phyloP scores from a whole-genome alignment of 2,888 invertebrate species.

The Nephrotoma flavescens region DNA sequence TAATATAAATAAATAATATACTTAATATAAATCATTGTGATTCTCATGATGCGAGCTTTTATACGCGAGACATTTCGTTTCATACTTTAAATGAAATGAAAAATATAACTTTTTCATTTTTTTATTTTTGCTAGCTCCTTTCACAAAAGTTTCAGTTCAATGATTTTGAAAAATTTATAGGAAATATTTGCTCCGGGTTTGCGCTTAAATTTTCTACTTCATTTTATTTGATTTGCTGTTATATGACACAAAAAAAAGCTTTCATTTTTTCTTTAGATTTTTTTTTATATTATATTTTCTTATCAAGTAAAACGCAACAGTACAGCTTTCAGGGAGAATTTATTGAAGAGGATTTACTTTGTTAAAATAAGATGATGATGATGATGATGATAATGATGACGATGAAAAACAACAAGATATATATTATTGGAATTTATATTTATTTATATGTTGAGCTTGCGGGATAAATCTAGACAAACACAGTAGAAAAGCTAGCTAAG shows the following conservation, averaged over 20 bases:
- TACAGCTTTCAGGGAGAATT: conserved; percentile 1
- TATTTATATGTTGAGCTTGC: neutral
- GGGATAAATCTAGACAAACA: neutral
- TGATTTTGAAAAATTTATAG: neutral
- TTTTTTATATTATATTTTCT: neutral
- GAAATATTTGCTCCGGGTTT: neutral
- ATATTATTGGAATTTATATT: neutral
- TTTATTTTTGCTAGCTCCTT: neutral
- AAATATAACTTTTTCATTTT: neutral
- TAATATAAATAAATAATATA: neutral
- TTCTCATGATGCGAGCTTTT: neutral
- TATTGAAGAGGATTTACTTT: conserved; percentile 2
- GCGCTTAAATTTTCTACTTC: neutral
- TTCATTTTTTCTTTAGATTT: neutral
- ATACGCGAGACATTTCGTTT: neutral
- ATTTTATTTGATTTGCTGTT: neutral
- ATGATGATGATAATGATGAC: neutral
- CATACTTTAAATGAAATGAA: neutral
- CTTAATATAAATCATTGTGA: neutral
- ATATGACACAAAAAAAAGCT: neutral
- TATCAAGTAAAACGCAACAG: conserved; percentile 1
- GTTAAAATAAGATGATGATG: neutral
- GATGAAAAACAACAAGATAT: neutral
- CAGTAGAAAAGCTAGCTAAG: neutral
- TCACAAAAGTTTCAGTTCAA: neutral